Percentiles rank a stretch among this genome's conserved stretches.
These are phyloP conservation scores for Chromobotia macracanthus DNA, from an alignment of 2,797 vertebrate species.

Conservation along the genomic window DNA sequence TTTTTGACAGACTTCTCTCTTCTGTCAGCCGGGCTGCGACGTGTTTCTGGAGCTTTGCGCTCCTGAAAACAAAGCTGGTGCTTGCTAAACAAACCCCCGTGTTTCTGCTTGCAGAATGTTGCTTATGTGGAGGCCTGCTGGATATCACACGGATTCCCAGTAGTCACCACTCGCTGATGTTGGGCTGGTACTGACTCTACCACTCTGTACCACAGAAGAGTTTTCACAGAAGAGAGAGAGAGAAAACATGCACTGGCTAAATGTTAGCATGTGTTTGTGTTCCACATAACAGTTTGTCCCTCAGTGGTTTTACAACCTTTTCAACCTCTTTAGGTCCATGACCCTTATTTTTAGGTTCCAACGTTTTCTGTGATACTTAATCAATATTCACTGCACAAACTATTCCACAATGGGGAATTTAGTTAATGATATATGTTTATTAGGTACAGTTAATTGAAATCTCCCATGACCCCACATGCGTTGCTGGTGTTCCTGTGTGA, in stretches of 20 bases:
- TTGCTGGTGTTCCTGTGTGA: background rate
- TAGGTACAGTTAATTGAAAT: background rate
- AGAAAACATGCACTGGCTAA: constrained; percentile 44
- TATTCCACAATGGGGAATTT: background rate
- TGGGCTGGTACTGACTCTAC: constrained; percentile 40
- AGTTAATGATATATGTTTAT: background rate
- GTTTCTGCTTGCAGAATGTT: constrained; percentile 27
- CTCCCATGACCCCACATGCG: background rate
- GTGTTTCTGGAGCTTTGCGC: constrained; percentile 37
- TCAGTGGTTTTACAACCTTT: constrained; percentile 34
- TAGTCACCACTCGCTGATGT: constrained; percentile 43
- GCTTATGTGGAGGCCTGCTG: constrained; percentile 21
- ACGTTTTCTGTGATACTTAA: constrained; percentile 5
- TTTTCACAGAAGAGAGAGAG: constrained; percentile 20
- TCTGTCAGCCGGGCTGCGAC: constrained; percentile 50
- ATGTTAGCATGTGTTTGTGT: constrained; percentile 25
- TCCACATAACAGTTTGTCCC: constrained; percentile 17
- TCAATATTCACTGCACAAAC: background rate
- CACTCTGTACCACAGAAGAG: constrained; percentile 37
- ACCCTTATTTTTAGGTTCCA: background rate
- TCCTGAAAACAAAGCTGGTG: constrained; percentile 48
- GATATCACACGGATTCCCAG: constrained; percentile 49
- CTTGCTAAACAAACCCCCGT: constrained; percentile 51
- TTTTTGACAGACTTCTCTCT: constrained; percentile 62
- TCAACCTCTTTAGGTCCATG: background rate